Evolutionary conservation across 2,797 vertebrate species (phyloP).

Genomic region (Brachyalestes nurse): DNA sequence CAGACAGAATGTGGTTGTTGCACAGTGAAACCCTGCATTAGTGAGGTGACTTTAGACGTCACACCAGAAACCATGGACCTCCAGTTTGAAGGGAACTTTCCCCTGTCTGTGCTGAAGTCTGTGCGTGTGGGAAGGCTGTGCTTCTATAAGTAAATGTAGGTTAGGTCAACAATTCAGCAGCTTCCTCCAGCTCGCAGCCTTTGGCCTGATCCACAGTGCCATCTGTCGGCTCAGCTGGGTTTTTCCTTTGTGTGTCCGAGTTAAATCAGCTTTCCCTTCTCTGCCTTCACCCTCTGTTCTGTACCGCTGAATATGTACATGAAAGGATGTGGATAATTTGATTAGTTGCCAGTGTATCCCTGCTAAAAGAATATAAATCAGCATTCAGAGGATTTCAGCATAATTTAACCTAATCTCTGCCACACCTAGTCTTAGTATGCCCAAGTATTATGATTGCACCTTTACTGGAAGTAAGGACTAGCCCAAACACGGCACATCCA

Average conservation of each 20-base stretch:
- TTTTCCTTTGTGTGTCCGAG: neutral
- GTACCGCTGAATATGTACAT: neutral
- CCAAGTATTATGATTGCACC: no score
- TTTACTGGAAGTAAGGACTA: no score
- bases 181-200: constrained; percentile 3
- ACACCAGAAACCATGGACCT: constrained; percentile 35
- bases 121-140: constrained; percentile 43
- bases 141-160: constrained; percentile 52
- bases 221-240: constrained; percentile 48
- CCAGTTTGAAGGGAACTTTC: constrained; percentile 46
- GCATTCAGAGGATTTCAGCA: neutral
- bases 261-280: neutral
- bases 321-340: neutral
- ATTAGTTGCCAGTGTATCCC: neutral
- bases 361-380: neutral
- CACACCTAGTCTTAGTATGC: no score
- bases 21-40: constrained; percentile 32
- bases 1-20: constrained; percentile 38
- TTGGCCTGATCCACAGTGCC: constrained; percentile 42
- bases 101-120: constrained; percentile 33
- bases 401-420: neutral
- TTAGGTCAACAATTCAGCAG: constrained; percentile 55
- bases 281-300: neutral
- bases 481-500: no score
- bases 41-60: constrained; percentile 43